Evolutionary conservation across 2,888 invertebrate genomes (phyloP), one percentile per base, ranked within the genome.

Genomic region (Epirrita christyi): DNA sequence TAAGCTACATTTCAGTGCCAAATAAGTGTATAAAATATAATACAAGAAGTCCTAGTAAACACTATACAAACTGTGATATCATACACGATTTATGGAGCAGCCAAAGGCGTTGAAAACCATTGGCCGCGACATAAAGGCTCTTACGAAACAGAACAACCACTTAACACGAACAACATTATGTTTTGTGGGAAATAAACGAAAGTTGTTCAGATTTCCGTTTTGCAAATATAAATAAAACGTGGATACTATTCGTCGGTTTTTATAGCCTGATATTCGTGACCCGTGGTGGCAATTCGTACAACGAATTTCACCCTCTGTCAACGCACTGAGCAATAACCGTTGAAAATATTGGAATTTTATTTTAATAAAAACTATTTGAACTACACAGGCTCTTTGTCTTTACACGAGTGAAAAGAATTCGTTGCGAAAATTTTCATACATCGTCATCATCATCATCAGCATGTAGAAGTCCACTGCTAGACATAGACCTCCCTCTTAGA

Each of bases 261-360:
- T 45, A 57, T 58, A 32, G 47, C 21, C 50, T 53, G 55, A 63
- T 52, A 55, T 55, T 54, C 47, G 60, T 51, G 42, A 54, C 55
- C 36, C 42, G 42, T 42, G 55, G 62, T 61, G 54, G 55, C 43
- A 53, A 38, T 50, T 51, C 58, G 42, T 61, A 70, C 76, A 76
- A 76, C 76, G 72, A 75, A 81, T 79, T 73, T 71, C 64, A 66
- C 76, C 70, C 76, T 73, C 68, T 80, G 76, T 78, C 73, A 70
- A 67, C 68, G 74, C 76, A 72, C 67, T 67, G 73, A 75, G 73
- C 75, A 71, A 71, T 76, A 74, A 78, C 71, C 73, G 76, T 73
- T 74, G 64, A 80, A 84, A 82, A 79, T 81, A 85, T 85, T 78
- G 80, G 77, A 73, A 73, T 81, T 85, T 85, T 83, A 83, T 85